phyloP scores from a whole-genome alignment of 2,113 vertebrate genomes.

The Hemiscyllium ocellatum region DNA sequence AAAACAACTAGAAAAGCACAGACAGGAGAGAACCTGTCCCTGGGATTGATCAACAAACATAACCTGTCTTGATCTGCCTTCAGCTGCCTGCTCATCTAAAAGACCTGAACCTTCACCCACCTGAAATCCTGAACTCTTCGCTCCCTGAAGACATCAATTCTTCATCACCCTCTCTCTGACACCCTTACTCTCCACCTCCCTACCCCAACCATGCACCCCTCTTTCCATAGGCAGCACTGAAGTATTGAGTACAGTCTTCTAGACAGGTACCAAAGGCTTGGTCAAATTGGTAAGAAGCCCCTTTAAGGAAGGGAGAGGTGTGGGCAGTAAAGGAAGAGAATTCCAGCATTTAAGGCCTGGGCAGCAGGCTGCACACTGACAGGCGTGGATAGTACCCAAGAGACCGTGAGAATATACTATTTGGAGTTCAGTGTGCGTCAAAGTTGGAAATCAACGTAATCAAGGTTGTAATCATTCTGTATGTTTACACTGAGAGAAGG shows the following conservation, averaged over 20 bases:
- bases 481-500: background rate
- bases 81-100: background rate
- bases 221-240: background rate
- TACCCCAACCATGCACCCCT: too few species aligned
- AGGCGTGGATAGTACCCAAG: background rate
- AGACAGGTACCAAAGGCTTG: too few species aligned
- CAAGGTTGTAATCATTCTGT: background rate
- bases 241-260: background rate
- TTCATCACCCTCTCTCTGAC: background rate
- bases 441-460: background rate
- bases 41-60: background rate
- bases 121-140: background rate
- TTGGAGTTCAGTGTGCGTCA: background rate
- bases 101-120: background rate
- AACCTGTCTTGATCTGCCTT: background rate
- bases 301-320: too few species aligned
- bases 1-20: background rate
- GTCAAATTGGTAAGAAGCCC: too few species aligned
- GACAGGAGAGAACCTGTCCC: background rate
- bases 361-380: background rate
- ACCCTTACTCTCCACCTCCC: background rate
- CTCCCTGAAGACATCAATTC: background rate
- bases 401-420: background rate
- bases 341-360: background rate
- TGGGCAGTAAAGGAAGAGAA: background rate